A percentile compares a stretch with the other conserved stretches of the same genome.
These are phyloP conservation scores for Pangasianodon gigas DNA, from an alignment of 2,113 vertebrate genomes.

Conservation along the genomic window DNA sequence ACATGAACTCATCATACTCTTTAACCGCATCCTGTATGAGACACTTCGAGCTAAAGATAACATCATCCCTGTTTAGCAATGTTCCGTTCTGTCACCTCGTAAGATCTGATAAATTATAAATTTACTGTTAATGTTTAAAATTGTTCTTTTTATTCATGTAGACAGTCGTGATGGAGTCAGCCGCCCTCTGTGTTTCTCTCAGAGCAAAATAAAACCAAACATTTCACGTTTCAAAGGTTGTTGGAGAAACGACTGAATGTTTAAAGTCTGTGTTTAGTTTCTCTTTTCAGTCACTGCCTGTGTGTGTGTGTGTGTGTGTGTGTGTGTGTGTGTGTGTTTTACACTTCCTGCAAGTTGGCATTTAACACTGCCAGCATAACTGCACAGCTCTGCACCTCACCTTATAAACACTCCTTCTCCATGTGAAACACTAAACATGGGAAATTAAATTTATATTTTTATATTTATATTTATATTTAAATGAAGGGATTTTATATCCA, in stretches of 20 bases:
- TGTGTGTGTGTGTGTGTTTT: conserved; percentile 12
- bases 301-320: conserved; percentile 7
- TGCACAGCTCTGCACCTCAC: background rate
- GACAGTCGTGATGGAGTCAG: background rate
- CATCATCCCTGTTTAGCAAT: background rate
- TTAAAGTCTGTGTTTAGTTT: background rate
- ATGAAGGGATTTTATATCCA: background rate
- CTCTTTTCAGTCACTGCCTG: background rate
- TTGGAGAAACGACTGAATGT: background rate
- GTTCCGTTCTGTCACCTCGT: background rate
- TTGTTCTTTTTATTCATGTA: background rate
- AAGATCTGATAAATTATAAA: background rate
- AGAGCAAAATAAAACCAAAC: background rate
- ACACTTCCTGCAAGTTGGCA: background rate
- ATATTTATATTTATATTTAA: background rate
- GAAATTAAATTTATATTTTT: background rate
- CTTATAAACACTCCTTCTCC: background rate
- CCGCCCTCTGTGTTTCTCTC: background rate
- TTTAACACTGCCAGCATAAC: background rate
- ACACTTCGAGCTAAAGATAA: background rate
- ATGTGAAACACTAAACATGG: background rate
- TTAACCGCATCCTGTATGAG: background rate
- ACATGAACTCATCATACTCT: background rate
- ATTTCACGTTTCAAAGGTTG: background rate
- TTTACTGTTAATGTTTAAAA: background rate